Evolutionary conservation across 2,113 vertebrate species (phyloP).

Genomic region (Caranx ignobilis): DNA sequence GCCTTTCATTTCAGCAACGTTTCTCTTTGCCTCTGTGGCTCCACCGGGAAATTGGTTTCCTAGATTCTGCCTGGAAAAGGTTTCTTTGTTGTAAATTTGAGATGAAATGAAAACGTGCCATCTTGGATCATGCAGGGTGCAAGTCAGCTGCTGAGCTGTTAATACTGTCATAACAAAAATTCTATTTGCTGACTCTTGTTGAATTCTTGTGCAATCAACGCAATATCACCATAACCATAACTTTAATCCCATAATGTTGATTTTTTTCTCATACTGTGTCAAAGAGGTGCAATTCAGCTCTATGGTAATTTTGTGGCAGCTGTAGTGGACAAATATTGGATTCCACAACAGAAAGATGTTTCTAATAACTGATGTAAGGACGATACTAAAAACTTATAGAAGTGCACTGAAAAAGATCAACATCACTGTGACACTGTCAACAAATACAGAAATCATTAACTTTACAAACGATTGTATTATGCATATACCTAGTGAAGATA

Average conservation of each 20-base stretch:
- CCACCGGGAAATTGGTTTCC: slow-evolving; percentile 35
- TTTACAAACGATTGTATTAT: background rate
- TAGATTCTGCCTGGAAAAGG: slow-evolving; percentile 31
- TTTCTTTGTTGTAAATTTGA: slow-evolving; percentile 14
- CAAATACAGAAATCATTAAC: background rate
- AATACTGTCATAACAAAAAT: slow-evolving; percentile 16
- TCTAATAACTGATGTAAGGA: background rate
- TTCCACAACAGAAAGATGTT: background rate
- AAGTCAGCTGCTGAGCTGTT: slow-evolving; percentile 25
- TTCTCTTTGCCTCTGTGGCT: slow-evolving; percentile 32
- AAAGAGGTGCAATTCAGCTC: slow-evolving; percentile 38
- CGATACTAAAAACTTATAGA: background rate
- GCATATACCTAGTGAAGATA: background rate
- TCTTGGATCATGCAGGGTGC: slow-evolving; percentile 12
- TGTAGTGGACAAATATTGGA: background rate
- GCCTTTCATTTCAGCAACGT: slow-evolving; percentile 25
- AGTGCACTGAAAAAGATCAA: background rate
- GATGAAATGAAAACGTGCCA: slow-evolving; percentile 28
- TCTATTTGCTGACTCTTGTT: background rate
- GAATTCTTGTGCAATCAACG: slow-evolving; percentile 29
- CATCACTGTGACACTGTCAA: background rate
- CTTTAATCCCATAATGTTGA: background rate
- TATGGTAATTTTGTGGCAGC: slow-evolving; percentile 16
- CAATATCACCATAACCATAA: background rate
- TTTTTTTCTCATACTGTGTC: slow-evolving; percentile 25